Evolutionary conservation across 2,797 vertebrate species (phyloP).

Genomic region (Tokudaia muenninki): DNA sequence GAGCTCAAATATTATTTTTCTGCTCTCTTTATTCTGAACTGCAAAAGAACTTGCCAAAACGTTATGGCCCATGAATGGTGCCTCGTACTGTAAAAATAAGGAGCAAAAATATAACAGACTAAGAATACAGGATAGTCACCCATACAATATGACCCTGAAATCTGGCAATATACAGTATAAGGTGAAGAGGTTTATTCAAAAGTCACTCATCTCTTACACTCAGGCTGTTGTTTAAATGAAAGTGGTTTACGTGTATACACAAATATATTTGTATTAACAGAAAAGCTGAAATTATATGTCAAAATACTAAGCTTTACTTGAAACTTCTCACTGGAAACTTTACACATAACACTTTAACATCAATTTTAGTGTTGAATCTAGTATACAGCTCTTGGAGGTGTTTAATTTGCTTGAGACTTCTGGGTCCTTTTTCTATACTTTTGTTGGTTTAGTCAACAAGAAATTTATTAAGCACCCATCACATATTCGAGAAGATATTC

Average conservation of each 20-base stretch:
- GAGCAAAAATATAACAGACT: background rate
- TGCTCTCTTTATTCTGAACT: background rate
- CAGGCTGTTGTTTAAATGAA: background rate
- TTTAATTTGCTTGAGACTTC: constrained; percentile 8
- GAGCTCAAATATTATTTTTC: background rate
- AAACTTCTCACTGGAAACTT: background rate
- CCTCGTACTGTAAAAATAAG: background rate
- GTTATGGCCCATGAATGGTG: background rate
- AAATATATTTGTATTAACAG: background rate
- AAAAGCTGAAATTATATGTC: background rate
- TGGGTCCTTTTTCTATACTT: background rate
- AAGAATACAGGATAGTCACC: background rate
- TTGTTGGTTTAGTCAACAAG: background rate
- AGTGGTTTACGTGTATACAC: background rate
- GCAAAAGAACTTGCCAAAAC: background rate
- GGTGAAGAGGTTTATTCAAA: background rate
- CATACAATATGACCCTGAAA: background rate
- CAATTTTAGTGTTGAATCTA: background rate
- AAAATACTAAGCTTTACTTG: background rate
- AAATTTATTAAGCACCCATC: background rate
- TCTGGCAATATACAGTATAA: background rate
- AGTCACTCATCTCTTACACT: background rate
- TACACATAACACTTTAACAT: background rate
- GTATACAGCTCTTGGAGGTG: background rate
- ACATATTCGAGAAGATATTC: background rate